Conservation (phyloP, 2,888 invertebrate genomes). For the Andrena trimmerana region DNA sequence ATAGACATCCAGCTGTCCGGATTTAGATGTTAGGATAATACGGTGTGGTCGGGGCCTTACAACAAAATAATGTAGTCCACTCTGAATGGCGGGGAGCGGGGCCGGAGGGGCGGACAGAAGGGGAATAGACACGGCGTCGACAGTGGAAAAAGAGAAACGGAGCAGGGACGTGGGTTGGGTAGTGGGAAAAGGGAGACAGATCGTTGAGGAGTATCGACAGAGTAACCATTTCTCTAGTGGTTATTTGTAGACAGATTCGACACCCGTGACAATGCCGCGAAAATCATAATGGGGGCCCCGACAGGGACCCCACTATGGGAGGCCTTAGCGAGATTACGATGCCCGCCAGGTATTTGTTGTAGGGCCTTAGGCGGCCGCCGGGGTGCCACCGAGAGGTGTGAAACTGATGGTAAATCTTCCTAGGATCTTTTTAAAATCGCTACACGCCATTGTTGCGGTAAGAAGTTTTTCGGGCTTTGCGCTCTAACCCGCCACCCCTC, state of each 20-base stretch:
- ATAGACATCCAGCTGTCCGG: constrained; percentile 83
- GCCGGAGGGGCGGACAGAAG: constrained; percentile 29
- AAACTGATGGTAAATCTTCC: constrained; percentile 81
- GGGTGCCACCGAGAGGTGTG: constrained; percentile 82
- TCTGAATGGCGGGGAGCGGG: constrained; percentile 78
- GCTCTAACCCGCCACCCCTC: constrained; percentile 44
- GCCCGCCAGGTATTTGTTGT: constrained; percentile 80
- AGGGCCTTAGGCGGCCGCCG: constrained; percentile 76
- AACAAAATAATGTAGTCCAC: constrained; percentile 84
- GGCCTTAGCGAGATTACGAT: constrained; percentile 81
- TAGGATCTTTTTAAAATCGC: constrained; percentile 82
- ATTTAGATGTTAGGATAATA: constrained; percentile 85
- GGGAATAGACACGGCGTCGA: constrained; percentile 48
- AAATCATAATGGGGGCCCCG: constrained; percentile 82
- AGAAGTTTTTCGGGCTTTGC: constrained; percentile 81
- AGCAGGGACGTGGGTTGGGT: constrained; percentile 5
- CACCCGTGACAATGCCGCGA: constrained; percentile 82
- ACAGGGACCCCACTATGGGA: constrained; percentile 73
- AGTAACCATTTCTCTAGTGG: constrained; percentile 83
- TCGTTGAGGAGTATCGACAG: constrained; percentile 66
- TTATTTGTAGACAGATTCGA: constrained; percentile 85
- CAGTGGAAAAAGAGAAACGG: constrained; percentile 29
- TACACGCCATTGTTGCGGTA: constrained; percentile 82
- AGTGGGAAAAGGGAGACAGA: constrained; percentile 36
- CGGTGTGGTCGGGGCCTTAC: constrained; percentile 81